Evolutionary conservation across 2,888 invertebrate species (phyloP), one percentile per base, ranked within the genome.

Genomic region (Empis stercorea): DNA sequence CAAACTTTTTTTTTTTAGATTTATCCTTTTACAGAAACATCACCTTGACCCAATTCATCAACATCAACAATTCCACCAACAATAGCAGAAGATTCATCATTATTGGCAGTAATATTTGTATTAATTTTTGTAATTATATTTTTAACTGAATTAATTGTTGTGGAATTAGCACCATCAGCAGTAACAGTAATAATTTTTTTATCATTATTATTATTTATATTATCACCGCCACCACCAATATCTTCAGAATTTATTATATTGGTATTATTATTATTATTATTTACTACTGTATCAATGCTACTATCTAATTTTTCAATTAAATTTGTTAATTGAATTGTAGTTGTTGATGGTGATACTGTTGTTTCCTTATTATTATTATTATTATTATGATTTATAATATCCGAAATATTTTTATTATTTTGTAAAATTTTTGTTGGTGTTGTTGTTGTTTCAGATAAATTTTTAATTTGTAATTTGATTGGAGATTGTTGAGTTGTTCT

Each of bases 11-110:
- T n/a, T 39, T 16, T 37, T 16, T n/a, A n/a, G 10, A 38, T 15
- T 37, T 17, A 17, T 34, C n/a, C 52, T 45, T 52, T 49, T 34
- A 50, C 52, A 30, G 49, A 46, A 44, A 52, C 49, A 48, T 52
- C 52, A 45, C 52, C 49, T 43, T 48, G 48, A 37, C 49, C 52
- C 9, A 49, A 16, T 45, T 52, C 52, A 32, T 46, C 46, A 30
- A 48, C 46, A 27, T 27, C 23, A 27, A 4, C 23, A 27, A 27
- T 27, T 27, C 43, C 46, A 2, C 42, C 34, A 13, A 23, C 40
- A 34, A 23, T 23, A n/a, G 17, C 30, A 44, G 34, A 14, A 27
- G 14, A 14, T 30, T 39, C 44, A 47, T 38, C 43, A 43, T 47
- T 47, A 43, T n/a, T 47, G n/a, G 45, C 23, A 23, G 48, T 39